Evolutionary conservation across 2,113 vertebrate species (phyloP).

Genomic region (Strigops habroptila): DNA sequence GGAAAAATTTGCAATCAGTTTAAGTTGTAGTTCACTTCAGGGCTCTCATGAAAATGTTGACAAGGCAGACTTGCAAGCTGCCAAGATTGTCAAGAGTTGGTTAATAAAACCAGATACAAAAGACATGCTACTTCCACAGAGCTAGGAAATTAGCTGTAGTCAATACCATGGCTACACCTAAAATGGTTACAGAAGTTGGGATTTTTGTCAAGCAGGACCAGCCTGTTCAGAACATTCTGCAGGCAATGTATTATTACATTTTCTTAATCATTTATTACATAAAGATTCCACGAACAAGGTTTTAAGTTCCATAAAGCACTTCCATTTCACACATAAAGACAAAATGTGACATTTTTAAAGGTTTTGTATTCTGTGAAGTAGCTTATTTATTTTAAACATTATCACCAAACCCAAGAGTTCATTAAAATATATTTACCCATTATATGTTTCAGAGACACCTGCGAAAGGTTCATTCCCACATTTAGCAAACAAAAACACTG

Average conservation of each 20-base stretch:
- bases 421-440: slow-evolving; percentile 74
- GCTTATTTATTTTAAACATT: background rate
- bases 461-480: slow-evolving; percentile 79
- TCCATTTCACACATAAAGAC: background rate
- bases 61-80: background rate
- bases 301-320: background rate
- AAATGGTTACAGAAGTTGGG: background rate
- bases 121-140: background rate
- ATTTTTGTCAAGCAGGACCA: background rate
- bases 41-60: background rate
- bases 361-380: background rate
- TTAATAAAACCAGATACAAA: background rate
- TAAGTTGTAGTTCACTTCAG: background rate
- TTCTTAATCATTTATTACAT: background rate
- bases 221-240: background rate
- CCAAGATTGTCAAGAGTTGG: background rate
- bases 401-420: background rate
- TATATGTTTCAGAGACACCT: slow-evolving; percentile 77
- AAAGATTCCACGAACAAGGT: background rate
- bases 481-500: slow-evolving; percentile 72
- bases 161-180: background rate
- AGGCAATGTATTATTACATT: background rate
- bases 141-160: background rate
- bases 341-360: background rate
- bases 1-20: background rate